These are phyloP conservation scores for Luscinia luscinia DNA, from an alignment of 2,797 vertebrate genomes.

Conservation along the genomic window DNA sequence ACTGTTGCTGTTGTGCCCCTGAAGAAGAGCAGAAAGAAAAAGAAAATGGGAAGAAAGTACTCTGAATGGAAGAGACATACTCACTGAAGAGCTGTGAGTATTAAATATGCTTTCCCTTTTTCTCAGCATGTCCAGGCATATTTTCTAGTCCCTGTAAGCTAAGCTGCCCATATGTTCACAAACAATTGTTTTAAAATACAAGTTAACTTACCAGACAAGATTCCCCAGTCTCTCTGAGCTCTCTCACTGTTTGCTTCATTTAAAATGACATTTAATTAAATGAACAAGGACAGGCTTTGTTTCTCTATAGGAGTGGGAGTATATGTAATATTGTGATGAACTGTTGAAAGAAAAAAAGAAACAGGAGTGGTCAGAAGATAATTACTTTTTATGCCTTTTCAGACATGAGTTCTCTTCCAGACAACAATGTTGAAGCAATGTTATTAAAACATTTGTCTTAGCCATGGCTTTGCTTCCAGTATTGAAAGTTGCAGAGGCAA, in stretches of 20 bases:
- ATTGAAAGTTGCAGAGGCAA: neutral
- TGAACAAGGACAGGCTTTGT: slow-evolving; percentile 63
- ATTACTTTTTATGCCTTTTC: slow-evolving; percentile 43
- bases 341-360: neutral
- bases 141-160: slow-evolving; percentile 24
- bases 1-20: neutral
- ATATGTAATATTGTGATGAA: slow-evolving; percentile 6
- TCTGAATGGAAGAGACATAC: neutral
- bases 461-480: neutral
- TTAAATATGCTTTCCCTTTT: slow-evolving; percentile 52
- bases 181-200: slow-evolving; percentile 38
- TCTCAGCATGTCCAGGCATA: slow-evolving; percentile 46
- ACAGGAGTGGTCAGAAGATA: slow-evolving; percentile 31
- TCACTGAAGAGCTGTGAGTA: neutral
- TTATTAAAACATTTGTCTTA: slow-evolving; percentile 27
- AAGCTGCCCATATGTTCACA: slow-evolving; percentile 38
- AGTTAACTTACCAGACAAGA: slow-evolving; percentile 38
- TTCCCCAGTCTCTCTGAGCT: neutral
- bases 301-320: slow-evolving; percentile 1
- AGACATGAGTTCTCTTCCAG: slow-evolving; percentile 9
- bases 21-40: neutral
- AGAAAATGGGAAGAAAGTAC: neutral
- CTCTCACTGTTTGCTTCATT: slow-evolving; percentile 61
- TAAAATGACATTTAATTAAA: slow-evolving; percentile 75
- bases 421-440: neutral